Conservation (phyloP, 53 echinoderm and acorn worm genomes). For the Holothuria leucospilota region DNA sequence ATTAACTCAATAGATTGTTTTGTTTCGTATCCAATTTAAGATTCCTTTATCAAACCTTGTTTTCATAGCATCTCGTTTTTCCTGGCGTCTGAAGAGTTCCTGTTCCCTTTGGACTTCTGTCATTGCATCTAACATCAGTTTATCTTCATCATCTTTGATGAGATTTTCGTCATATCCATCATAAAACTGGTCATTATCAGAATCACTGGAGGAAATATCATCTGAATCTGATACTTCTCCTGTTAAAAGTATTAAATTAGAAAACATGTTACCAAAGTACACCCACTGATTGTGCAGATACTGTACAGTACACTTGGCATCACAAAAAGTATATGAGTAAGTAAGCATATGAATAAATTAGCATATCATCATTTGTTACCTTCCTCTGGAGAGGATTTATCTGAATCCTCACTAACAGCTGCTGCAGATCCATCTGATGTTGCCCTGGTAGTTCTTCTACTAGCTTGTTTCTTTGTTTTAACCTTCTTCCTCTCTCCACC, state of each 20-base stretch:
- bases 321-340: too few species aligned
- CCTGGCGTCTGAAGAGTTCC: constrained; percentile 90
- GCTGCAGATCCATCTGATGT: constrained; percentile 81
- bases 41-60: constrained; percentile 71
- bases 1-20: too few species aligned
- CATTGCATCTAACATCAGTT: constrained; percentile 79
- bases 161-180: constrained; percentile 97
- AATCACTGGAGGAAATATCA: constrained; percentile 72
- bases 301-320: too few species aligned
- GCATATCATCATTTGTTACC: constrained; percentile 42
- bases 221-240: constrained; percentile 96
- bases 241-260: constrained; percentile 16
- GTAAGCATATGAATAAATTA: too few species aligned
- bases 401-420: constrained; percentile 76
- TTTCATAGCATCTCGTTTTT: constrained; percentile 91
- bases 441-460: constrained; percentile 59
- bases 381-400: constrained; percentile 93
- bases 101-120: constrained; percentile 95
- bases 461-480: constrained; percentile 74
- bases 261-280: not conserved
- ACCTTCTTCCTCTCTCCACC: constrained; percentile 89
- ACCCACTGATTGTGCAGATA: too few species aligned
- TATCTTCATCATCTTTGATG: constrained; percentile 96
- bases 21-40: too few species aligned
- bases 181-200: constrained; percentile 92